A percentile compares a stretch with the other conserved stretches of the same genome.
These are phyloP conservation scores for Branchinecta lindahli DNA, from an alignment of 1,140 invertebrate genomes.

Conservation along the genomic window DNA sequence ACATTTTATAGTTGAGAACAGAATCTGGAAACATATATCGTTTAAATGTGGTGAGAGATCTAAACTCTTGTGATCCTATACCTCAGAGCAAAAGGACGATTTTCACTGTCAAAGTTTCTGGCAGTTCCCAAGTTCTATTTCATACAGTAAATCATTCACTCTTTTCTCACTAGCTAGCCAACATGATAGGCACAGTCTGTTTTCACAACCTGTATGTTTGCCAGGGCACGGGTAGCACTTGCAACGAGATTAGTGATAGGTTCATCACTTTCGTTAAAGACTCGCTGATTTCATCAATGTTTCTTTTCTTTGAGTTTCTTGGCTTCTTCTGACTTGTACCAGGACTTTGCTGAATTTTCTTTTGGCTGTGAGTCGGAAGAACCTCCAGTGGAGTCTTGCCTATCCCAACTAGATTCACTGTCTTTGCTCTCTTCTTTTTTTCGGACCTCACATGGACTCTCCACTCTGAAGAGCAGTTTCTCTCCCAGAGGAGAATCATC, in stretches of 20 bases:
- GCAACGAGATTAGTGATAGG: neutral
- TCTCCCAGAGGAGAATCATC: too few species aligned
- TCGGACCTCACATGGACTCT: too few species aligned
- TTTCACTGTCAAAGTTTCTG: neutral
- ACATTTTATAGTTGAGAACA: neutral
- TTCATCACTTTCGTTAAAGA: neutral
- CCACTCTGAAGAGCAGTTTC: too few species aligned
- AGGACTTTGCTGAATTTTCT: neutral
- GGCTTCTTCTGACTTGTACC: neutral
- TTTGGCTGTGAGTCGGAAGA: neutral
- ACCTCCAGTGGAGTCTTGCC: neutral
- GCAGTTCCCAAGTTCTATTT: constrained; percentile 5
- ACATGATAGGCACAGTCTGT: constrained; percentile 3
- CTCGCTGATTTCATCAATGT: neutral
- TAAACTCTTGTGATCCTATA: neutral
- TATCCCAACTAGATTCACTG: neutral
- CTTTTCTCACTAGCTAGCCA: neutral
- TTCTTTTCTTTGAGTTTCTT: constrained; percentile 6
- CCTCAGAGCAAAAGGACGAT: neutral
- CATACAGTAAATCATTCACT: constrained; percentile 6
- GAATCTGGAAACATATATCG: neutral
- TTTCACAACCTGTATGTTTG: neutral
- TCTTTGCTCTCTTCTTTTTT: too few species aligned
- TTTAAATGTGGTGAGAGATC: neutral
- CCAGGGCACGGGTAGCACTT: neutral